A percentile compares a stretch with the other conserved stretches of the same genome.
Evolutionary conservation across 2,797 vertebrate species (phyloP).

Genomic region (Geotrypetes seraphini): DNA sequence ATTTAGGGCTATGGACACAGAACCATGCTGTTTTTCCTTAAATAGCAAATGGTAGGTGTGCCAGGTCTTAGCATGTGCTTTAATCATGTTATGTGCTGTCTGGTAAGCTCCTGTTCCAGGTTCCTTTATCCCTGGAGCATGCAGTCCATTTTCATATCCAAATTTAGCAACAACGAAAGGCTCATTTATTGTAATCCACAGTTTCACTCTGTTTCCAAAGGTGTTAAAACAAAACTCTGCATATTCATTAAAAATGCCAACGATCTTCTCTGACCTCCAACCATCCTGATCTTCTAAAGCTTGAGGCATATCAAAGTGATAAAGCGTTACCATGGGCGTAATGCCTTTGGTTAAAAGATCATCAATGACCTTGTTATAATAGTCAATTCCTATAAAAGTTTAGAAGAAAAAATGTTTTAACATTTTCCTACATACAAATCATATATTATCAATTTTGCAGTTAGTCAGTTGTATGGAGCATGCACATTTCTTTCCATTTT

Average conservation of each 20-base stretch:
- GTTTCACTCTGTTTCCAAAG: conserved; percentile 65
- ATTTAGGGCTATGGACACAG: conserved; percentile 57
- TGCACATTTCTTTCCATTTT: too few relatives aligned
- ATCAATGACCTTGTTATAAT: conserved; percentile 70
- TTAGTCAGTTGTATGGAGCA: too few relatives aligned
- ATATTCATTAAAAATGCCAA: conserved; percentile 51
- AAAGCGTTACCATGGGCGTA: conserved; percentile 59
- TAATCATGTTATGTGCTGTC: conserved; percentile 61
- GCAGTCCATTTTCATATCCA: conserved; percentile 46
- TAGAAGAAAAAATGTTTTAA: conserved; percentile 12
- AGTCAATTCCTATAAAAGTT: conserved; percentile 54
- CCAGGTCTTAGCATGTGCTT: conserved; percentile 61
- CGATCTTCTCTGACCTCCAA: conserved; percentile 48
- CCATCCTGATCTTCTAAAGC: conserved; percentile 60
- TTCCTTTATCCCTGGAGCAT: conserved; percentile 52
- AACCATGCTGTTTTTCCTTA: conserved; percentile 44
- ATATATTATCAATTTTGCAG: too few relatives aligned
- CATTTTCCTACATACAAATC: too few relatives aligned
- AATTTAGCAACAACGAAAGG: conserved; percentile 47
- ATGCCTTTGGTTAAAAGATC: conserved; percentile 52
- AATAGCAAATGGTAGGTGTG: conserved; percentile 58
- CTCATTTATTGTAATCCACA: conserved; percentile 73
- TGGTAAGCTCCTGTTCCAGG: conserved; percentile 49
- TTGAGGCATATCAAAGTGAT: conserved; percentile 70
- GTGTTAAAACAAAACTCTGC: conserved; percentile 65